Base-by-base conservation (phyloP, 2,888 invertebrate genomes). In the Eulithis testata region DNA sequence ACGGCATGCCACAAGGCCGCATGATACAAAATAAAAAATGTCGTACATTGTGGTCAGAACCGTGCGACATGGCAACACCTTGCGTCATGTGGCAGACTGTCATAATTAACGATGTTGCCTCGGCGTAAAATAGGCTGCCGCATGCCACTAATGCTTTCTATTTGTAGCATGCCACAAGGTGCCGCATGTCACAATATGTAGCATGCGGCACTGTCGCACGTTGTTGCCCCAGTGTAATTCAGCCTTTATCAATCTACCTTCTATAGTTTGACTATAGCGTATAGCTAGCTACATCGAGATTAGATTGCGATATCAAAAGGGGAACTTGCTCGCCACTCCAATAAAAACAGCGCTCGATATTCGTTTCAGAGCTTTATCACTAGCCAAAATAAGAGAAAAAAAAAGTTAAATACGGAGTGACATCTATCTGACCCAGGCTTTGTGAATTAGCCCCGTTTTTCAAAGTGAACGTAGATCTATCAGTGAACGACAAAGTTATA, bases 391-490 rank as follows among this genome's bases (percentile, higher is more conserved):
- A 21, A 1, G 12, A 40, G n/a, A 5, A 50, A 43, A 50, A 21
- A 12, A 55, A 12, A 12, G 11, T n/a, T 31, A 61, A 61, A 54
- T 40, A 49, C 49, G 49, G 21, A n/a, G 54, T 47, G 40, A 54
- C 37, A 54, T 40, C 27, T 40, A 60, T 54, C 47, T 12, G 47
- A 54, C 27, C 37, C 47, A 31, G 43, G 31, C 51, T 9, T 11
- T 27, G 12, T 27, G 50, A 11, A 50, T 50, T 50, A 50, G 11
- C 27, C 3, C 27, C 11, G 27, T 27, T 51, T 51, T 31, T 21
- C 11, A 31, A 31, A 51, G 31, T 31, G n/a, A 27, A 50, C 6
- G 12, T 12, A 47, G 47, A 12, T 12, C 14, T 31, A 4, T 31
- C 31, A 47, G 14, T 8, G 47, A 7, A 14, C 47, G 12, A 47